These are phyloP conservation scores for Euglossa dilemma DNA, from an alignment of 1,140 invertebrate genomes.

Conservation along the genomic window DNA sequence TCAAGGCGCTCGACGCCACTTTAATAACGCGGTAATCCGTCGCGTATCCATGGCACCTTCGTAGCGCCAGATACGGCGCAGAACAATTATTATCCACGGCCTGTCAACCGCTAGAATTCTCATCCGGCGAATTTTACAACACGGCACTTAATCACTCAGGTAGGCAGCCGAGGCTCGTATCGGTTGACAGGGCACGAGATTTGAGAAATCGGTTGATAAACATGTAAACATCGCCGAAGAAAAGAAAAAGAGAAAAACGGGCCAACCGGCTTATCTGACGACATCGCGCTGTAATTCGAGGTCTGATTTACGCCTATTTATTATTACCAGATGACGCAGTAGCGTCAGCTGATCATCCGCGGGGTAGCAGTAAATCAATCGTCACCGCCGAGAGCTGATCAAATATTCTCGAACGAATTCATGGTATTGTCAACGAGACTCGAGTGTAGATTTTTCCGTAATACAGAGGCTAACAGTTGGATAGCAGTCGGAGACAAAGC, in stretches of 20 bases:
- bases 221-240: constrained; percentile 57
- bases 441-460: constrained; percentile 28
- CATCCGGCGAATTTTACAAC: constrained; percentile 73
- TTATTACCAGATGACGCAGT: constrained; percentile 65
- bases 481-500: neutral
- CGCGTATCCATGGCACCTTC: constrained; percentile 56
- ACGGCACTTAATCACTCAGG: constrained; percentile 75
- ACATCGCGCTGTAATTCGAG: constrained; percentile 70
- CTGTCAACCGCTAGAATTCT: constrained; percentile 50
- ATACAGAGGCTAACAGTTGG: neutral
- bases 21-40: constrained; percentile 79
- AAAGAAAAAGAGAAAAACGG: constrained; percentile 10
- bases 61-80: constrained; percentile 47
- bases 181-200: constrained; percentile 73
- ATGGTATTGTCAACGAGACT: constrained; percentile 8
- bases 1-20: constrained; percentile 75
- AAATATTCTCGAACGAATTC: constrained; percentile 50
- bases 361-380: constrained; percentile 74
- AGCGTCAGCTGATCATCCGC: constrained; percentile 62
- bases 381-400: constrained; percentile 46
- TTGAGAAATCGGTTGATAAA: constrained; percentile 78
- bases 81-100: constrained; percentile 56
- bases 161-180: constrained; percentile 43
- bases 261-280: constrained; percentile 76
- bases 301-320: constrained; percentile 80